Percentiles rank a stretch among this genome's conserved stretches.
phyloP scores from a whole-genome alignment of 92 coral and sea anemone species.

The Scolanthus callimorphus region DNA sequence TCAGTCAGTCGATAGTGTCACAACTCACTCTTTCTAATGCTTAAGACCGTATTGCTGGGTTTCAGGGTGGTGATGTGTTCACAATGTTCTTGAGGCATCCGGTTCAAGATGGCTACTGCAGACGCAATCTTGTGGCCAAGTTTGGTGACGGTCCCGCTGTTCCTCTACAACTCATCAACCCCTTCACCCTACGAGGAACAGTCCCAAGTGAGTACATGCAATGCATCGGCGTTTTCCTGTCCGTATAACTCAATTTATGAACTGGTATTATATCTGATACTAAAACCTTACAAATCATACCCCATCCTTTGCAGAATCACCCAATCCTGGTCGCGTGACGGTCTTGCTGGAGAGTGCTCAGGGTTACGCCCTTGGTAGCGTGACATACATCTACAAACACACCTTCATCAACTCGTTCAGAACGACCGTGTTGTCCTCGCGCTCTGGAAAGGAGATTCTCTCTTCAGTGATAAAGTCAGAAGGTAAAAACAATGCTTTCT shows the following conservation, averaged over 20 bases:
- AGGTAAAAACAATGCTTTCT: no score
- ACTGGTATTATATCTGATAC: no score
- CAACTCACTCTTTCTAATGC: no score
- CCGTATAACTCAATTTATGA: no score
- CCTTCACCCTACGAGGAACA: slow-evolving; percentile 19
- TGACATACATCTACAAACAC: slow-evolving; percentile 8
- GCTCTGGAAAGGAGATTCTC: background rate
- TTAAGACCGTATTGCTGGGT: no score
- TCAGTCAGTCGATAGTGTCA: no score
- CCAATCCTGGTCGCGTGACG: slow-evolving; percentile 10
- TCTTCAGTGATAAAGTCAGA: no score
- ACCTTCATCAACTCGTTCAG: background rate
- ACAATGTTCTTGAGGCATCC: slow-evolving; percentile 28
- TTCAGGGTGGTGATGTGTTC: slow-evolving; percentile 50
- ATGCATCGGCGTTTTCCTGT: no score
- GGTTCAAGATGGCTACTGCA: slow-evolving; percentile 5
- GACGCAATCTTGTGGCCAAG: background rate
- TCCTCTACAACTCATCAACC: background rate
- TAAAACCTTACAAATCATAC: no score
- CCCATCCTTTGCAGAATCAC: slow-evolving; percentile 14
- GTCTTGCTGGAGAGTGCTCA: slow-evolving; percentile 9
- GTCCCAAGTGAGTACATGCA: slow-evolving; percentile 35
- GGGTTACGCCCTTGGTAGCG: slow-evolving; percentile 13
- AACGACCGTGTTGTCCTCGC: background rate
- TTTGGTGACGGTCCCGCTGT: background rate